Evolutionary conservation across 1,140 invertebrate genomes (phyloP), one percentile per base, ranked within the genome.

Genomic region (Hyposmocoma kahamanoa): DNA sequence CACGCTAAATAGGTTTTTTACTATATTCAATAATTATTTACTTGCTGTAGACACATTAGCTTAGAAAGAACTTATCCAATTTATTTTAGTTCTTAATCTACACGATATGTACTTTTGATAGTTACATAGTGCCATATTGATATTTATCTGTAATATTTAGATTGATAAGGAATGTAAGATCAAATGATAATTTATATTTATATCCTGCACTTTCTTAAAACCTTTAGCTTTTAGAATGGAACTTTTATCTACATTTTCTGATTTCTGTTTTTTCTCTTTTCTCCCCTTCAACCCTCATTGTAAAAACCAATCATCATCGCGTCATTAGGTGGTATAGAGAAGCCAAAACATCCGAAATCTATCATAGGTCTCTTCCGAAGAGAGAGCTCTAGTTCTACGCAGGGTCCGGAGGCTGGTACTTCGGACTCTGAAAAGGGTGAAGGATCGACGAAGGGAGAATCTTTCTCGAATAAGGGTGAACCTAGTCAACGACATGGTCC

Each of bases 361-460:
- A 90, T 92, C 82, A 91, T 92, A 88, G 90, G 90, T 87, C 87
- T 92, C 30, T 92, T 92, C 77, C 87, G 90, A 64, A 88, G 90
- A 63, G 90, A 91, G 70, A 91, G 90, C 73, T 86, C 88, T 49
- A 87, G 89, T 56, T 91, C 90, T 0, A 89, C 84, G 59, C 84
- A 76, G 67, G 76, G 47, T 56, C 68, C 53, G 50, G 77, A 56
- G 51, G 86, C 64, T 24, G 81, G 67, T 53, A 66, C 60, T 22
- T 86, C 78, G 3, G 84, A 86, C 78, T 89, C 87, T 52, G 87
- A 52, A 72, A 89, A 64, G 47, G 74, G 73, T 3, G 70, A 72
- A 38, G 64, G 62, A 11, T 5, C 9, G 19, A 62, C 22, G 28
- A 82, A 76, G 39, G 69, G 64, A 10, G 82, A 81, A 11, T 62